phyloP scores from a whole-genome alignment of 1,140 invertebrate species.

The Ceratoteleas bidentatus region DNA sequence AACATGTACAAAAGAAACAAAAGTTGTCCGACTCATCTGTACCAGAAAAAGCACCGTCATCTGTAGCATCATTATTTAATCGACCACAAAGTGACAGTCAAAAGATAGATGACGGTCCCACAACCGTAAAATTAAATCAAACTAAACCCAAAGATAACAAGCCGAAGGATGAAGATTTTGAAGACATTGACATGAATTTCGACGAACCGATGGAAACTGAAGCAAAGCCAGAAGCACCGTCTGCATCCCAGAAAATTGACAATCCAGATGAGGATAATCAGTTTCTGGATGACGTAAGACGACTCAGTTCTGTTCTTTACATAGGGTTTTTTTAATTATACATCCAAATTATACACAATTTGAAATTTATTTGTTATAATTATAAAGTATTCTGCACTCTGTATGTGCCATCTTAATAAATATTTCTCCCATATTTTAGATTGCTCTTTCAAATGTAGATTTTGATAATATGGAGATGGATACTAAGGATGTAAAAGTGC shows the following conservation, averaged over 20 bases:
- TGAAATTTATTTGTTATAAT: too few species aligned
- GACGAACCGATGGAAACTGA: slow-evolving; percentile 25
- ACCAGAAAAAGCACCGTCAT: too few species aligned
- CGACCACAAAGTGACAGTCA: slow-evolving; percentile 68
- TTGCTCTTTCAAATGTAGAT: slow-evolving; percentile 57
- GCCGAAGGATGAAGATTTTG: slow-evolving; percentile 11
- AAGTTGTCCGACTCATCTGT: too few species aligned
- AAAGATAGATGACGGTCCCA: slow-evolving; percentile 64
- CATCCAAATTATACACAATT: not conserved
- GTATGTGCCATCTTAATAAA: too few species aligned
- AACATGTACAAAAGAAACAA: too few species aligned
- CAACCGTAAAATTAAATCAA: slow-evolving; percentile 13
- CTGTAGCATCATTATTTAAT: not conserved
- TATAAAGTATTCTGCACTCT: too few species aligned
- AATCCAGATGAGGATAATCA: slow-evolving; percentile 46
- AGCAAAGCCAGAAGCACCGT: slow-evolving; percentile 3
- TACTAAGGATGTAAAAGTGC: not conserved
- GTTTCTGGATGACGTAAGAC: slow-evolving; percentile 68
- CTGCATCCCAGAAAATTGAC: slow-evolving; percentile 33
- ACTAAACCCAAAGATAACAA: not conserved
- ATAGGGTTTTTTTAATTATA: not conserved
- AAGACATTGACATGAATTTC: slow-evolving; percentile 29
- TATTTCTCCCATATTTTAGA: too few species aligned
- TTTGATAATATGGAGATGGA: slow-evolving; percentile 67
- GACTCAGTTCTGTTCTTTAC: not conserved